Percentiles rank a stretch among this genome's conserved stretches.
phyloP scores from a whole-genome alignment of 2,113 vertebrate genomes.

The Stomatorhinus ivindoensis region DNA sequence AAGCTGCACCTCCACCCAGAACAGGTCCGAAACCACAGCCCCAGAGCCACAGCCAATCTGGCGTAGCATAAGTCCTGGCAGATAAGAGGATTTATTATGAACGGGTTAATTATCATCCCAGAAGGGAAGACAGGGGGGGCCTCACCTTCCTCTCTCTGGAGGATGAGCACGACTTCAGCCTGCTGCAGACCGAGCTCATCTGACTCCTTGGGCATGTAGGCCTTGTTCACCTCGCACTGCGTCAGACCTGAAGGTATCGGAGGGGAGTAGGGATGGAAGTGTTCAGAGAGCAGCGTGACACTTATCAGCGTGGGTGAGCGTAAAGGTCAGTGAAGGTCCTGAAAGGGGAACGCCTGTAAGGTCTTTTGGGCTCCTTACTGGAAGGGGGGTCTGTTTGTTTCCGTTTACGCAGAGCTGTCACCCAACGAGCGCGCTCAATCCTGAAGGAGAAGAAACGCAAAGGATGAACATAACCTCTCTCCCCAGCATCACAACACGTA shows the following conservation, averaged over 20 bases:
- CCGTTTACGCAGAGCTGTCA: slow-evolving; percentile 61
- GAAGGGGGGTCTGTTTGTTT: slow-evolving; percentile 42
- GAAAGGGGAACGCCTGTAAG: not conserved
- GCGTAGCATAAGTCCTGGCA: not conserved
- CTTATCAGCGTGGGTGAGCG: not conserved
- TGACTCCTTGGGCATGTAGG: slow-evolving; percentile 72
- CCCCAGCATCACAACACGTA: not conserved
- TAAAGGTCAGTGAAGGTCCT: not conserved
- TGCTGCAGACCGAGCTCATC: slow-evolving; percentile 83
- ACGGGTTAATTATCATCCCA: not conserved
- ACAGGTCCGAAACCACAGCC: not conserved
- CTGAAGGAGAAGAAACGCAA: slow-evolving; percentile 46
- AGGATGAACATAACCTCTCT: not conserved
- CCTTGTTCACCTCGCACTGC: slow-evolving; percentile 78
- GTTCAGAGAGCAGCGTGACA: not conserved
- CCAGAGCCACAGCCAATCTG: not conserved
- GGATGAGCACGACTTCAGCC: slow-evolving; percentile 76
- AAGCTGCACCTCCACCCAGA: not conserved
- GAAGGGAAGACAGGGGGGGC: not conserved
- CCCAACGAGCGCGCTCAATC: slow-evolving; percentile 83
- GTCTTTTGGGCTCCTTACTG: slow-evolving; percentile 39
- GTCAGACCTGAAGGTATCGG: slow-evolving; percentile 57
- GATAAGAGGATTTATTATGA: not conserved
- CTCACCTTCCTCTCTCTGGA: slow-evolving; percentile 74
- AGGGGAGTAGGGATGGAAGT: not conserved